Base-by-base conservation (phyloP, 2,888 invertebrate genomes). In the Panzeria rudis region DNA sequence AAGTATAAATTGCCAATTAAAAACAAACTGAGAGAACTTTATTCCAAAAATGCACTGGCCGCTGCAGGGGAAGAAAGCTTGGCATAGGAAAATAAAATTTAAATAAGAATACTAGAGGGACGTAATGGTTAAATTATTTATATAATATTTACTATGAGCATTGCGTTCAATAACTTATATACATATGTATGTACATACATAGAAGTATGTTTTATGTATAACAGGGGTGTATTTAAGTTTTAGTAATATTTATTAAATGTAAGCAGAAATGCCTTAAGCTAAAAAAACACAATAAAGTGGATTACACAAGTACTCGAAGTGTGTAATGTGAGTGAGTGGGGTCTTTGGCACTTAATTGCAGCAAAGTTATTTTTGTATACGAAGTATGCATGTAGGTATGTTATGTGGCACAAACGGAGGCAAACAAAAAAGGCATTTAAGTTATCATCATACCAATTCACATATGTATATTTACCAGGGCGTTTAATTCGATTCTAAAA, bases 341-440 rank as follows among this genome's bases (percentile, higher is more conserved):
- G 83, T 83, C 78, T 83, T 83, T 83, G 83, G 83, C 83, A 78
- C 72, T 79, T 73, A 72, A 78, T 78, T 83, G 61, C 61, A 66
- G 66, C 50, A 72, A 71, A 72, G 77, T 72, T 71, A 84, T 80
- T 80, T 76, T 76, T 64, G 29, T 71, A 77, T 17, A 61, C 52
- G 29, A 44, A 41, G 25, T 20, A 62, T 7, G 15, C 32, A 59
- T 71, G 9, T 23, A 62, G 7, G 23, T 32, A 50, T 79, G 9
- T 35, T 78, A 62, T 78, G 78, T 78, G 78, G 69, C 69, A 52
- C 47, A 69, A 69, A 11, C 29, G 17, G 38, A 6, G 38, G 69
- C 64, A 35, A 41, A 3, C 41, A 11, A 11, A 35, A 62, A 73
- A 68, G 20, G 62, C 11, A 47, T 59, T 59, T 69, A 35, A 35